Percentiles rank a stretch among this genome's conserved stretches.
Evolutionary conservation across 1,140 invertebrate genomes (phyloP).

Genomic region (Centruroides sculpturatus): DNA sequence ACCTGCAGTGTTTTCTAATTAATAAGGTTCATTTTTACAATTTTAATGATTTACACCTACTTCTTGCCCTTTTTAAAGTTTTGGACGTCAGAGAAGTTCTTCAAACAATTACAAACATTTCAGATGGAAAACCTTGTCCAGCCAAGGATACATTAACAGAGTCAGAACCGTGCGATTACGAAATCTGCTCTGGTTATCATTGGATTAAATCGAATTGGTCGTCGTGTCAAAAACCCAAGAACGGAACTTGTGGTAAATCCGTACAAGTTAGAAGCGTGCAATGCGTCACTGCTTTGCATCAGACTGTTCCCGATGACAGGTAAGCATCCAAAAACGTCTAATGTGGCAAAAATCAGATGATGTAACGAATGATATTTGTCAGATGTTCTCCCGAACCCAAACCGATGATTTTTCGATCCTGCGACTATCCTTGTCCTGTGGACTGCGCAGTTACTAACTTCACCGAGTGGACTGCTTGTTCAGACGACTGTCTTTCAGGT

Average conservation of each 20-base stretch:
- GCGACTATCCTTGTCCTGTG: constrained; percentile 26
- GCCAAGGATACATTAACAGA: neutral
- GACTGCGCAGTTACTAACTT: constrained; percentile 28
- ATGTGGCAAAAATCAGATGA: too few species aligned
- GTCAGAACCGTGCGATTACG: neutral
- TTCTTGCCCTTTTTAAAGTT: too few species aligned
- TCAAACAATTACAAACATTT: too few species aligned
- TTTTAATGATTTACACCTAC: too few species aligned
- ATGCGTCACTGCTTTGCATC: neutral
- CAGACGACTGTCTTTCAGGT: constrained; percentile 23
- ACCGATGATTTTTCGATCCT: constrained; percentile 14
- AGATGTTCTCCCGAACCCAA: neutral
- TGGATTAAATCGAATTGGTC: constrained; percentile 2
- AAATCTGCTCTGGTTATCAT: neutral
- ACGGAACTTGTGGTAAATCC: neutral
- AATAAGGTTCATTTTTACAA: too few species aligned
- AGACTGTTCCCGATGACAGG: too few species aligned
- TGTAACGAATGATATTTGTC: too few species aligned
- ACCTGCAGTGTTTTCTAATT: too few species aligned
- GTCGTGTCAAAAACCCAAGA: neutral
- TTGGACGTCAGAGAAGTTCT: too few species aligned
- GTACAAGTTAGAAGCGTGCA: neutral
- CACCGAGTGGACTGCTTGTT: constrained; percentile 19
- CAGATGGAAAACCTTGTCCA: neutral
- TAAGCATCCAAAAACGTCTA: too few species aligned